A percentile compares a stretch with the other conserved stretches of the same genome.
Conservation (phyloP, 2,113 vertebrate genomes). For the Haemorhous mexicanus region DNA sequence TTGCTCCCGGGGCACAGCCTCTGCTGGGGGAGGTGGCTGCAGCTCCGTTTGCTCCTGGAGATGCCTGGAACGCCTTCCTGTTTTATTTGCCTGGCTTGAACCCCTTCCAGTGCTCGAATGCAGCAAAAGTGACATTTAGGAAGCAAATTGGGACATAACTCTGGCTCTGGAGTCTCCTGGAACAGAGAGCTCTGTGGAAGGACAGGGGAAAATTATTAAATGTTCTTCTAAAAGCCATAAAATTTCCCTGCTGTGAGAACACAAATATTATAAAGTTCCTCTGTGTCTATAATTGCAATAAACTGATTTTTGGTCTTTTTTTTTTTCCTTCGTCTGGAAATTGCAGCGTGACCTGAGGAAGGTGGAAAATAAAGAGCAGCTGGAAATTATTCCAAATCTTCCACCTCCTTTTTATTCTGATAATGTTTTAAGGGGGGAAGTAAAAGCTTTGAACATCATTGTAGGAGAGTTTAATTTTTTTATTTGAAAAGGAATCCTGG, state of each 20-base stretch:
- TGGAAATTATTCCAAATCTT: not conserved
- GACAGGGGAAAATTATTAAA: not conserved
- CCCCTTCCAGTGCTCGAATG: not conserved
- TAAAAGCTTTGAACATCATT: not conserved
- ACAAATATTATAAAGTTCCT: not conserved
- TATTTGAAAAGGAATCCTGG: not conserved
- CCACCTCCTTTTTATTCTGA: not conserved
- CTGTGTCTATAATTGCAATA: not conserved
- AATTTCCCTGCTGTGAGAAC: not conserved
- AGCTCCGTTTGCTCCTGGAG: not conserved
- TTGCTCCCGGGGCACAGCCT: too few species aligned
- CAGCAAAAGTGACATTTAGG: constrained; percentile 42
- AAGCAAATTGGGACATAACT: constrained; percentile 25
- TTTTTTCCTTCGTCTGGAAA: not conserved
- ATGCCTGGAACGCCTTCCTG: not conserved
- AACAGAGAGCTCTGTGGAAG: not conserved
- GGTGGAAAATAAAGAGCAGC: not conserved
- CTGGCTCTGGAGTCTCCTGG: not conserved
- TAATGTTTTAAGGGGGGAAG: not conserved
- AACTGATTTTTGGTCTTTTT: not conserved
- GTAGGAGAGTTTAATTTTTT: not conserved
- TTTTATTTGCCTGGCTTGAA: not conserved
- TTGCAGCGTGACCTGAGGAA: not conserved
- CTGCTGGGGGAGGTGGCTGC: not conserved
- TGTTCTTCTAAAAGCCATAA: not conserved